Evolutionary conservation across 2,113 vertebrate genomes (phyloP).

Genomic region (Vireo altiloquus): DNA sequence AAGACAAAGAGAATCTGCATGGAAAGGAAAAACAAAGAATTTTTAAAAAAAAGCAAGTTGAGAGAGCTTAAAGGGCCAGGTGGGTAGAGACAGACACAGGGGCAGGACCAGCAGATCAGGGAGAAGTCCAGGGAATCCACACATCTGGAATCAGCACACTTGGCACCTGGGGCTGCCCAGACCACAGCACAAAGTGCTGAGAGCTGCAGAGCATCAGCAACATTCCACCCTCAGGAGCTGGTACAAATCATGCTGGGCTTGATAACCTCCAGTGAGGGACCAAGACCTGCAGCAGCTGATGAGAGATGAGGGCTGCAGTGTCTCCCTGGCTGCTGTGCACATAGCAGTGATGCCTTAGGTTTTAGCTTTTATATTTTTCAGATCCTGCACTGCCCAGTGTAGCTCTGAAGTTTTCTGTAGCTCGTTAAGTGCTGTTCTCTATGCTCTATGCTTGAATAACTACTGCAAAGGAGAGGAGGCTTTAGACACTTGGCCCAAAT

Average conservation of each 20-base stretch:
- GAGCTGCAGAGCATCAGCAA: not conserved
- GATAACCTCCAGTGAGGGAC: fast-evolving
- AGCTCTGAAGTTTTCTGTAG: too few species aligned
- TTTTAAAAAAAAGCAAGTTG: not conserved
- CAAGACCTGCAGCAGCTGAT: not conserved
- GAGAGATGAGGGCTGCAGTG: too few species aligned
- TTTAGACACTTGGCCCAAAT: not conserved
- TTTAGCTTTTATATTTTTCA: too few species aligned
- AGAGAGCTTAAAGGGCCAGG: not conserved
- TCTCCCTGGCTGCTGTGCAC: too few species aligned
- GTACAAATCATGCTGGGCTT: not conserved
- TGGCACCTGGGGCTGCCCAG: not conserved
- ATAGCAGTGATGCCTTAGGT: too few species aligned
- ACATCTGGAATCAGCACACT: too few species aligned
- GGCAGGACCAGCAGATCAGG: not conserved
- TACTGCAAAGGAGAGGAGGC: not conserved
- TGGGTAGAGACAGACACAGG: not conserved
- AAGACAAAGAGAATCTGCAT: not conserved
- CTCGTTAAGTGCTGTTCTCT: too few species aligned
- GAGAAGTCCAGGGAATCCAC: not conserved
- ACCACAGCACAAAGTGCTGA: not conserved
- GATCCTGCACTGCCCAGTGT: too few species aligned
- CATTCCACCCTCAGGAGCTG: not conserved
- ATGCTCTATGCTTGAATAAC: too few species aligned
- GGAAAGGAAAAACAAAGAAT: too few species aligned